Evolutionary conservation across 2,113 vertebrate genomes (phyloP).

Genomic region (Ailuropoda melanoleuca): DNA sequence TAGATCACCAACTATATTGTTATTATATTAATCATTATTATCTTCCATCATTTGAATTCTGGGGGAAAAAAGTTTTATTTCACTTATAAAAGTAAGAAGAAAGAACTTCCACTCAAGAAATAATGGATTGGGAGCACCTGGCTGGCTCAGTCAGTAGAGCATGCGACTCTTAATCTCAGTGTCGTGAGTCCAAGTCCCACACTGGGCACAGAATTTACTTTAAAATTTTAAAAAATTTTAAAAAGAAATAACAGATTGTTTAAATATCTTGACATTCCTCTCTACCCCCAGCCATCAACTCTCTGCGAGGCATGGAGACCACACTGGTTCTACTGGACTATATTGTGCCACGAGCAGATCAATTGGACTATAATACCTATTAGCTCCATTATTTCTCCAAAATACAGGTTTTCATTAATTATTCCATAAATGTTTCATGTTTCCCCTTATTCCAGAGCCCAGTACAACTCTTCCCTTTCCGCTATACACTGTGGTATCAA

Average conservation of each 20-base stretch:
- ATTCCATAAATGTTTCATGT: background rate
- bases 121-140: background rate
- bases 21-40: background rate
- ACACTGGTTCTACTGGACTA: background rate
- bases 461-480: background rate
- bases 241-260: background rate
- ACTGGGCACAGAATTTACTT: background rate
- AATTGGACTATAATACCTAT: background rate
- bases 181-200: background rate
- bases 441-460: background rate
- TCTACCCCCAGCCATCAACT: background rate
- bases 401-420: background rate
- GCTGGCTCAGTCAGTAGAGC: background rate
- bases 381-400: background rate
- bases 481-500: background rate
- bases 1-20: background rate
- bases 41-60: background rate
- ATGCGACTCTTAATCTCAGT: background rate
- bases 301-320: background rate
- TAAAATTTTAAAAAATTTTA: background rate
- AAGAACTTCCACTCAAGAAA: constrained; percentile 27
- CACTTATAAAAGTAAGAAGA: background rate
- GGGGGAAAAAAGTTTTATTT: background rate
- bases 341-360: background rate
- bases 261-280: background rate